Conservation (phyloP, 2,888 invertebrate species). For the Standfussiana lucernea region DNA sequence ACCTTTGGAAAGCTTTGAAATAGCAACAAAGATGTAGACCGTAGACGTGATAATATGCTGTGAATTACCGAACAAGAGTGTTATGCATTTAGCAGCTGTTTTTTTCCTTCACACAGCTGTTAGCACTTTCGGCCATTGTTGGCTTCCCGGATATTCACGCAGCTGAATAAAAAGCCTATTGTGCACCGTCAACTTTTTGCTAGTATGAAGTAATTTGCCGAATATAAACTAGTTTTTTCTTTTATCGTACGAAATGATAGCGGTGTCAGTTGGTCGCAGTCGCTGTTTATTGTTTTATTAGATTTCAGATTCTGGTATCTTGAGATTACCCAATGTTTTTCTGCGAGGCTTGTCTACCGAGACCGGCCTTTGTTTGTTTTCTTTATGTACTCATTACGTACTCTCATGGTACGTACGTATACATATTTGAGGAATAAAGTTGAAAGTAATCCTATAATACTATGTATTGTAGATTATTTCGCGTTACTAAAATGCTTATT, state of each 20-base stretch:
- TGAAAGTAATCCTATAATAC: not conserved
- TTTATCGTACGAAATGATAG: conserved; percentile 39
- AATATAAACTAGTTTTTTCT: conserved; percentile 35
- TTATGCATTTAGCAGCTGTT: conserved; percentile 39
- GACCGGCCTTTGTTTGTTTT: conserved; percentile 17
- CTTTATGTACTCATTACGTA: not conserved
- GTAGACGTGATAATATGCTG: conserved; percentile 46
- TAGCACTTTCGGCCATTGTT: conserved; percentile 50
- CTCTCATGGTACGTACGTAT: not conserved
- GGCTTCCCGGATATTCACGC: conserved; percentile 54
- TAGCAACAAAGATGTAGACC: conserved; percentile 37
- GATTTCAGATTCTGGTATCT: conserved; percentile 38
- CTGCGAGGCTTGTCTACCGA: not conserved
- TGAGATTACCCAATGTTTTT: conserved; percentile 34
- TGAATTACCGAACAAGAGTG: conserved; percentile 28
- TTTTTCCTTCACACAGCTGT: conserved; percentile 51
- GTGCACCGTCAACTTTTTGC: conserved; percentile 28
- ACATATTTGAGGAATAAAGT: not conserved
- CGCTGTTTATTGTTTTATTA: conserved; percentile 53
- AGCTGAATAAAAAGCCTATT: conserved; percentile 44
- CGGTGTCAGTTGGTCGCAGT: conserved; percentile 34
- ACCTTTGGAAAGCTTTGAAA: conserved; percentile 22
- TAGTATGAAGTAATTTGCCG: conserved; percentile 20
- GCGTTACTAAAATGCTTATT: not conserved
- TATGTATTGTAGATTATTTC: not conserved